phyloP scores from a whole-genome alignment of 2,113 vertebrate species.

The Myiopsitta monachus region DNA sequence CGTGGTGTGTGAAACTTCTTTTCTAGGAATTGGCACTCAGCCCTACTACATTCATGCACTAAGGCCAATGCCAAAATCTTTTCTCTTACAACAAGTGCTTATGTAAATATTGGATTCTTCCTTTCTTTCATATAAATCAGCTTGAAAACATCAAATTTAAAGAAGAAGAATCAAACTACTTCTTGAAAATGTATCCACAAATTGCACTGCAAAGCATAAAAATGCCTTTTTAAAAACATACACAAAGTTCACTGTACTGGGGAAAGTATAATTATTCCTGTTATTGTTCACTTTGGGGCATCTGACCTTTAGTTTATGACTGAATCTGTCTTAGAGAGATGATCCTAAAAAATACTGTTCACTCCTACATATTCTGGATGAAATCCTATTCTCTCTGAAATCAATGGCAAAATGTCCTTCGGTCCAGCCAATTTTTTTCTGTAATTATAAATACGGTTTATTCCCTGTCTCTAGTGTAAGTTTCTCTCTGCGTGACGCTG shows the following conservation, averaged over 20 bases:
- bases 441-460: neutral
- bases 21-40: neutral
- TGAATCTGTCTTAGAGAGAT: neutral
- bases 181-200: neutral
- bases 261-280: neutral
- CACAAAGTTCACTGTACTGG: neutral
- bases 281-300: neutral
- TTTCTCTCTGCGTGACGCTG: neutral
- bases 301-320: neutral
- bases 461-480: neutral
- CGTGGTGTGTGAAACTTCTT: neutral
- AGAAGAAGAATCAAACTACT: neutral
- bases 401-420: neutral
- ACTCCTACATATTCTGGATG: neutral
- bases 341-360: neutral
- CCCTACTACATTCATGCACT: neutral
- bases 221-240: neutral
- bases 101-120: neutral
- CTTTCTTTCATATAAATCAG: neutral
- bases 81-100: neutral
- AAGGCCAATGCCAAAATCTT: neutral
- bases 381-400: slow-evolving; percentile 7
- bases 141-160: neutral
- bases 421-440: neutral
- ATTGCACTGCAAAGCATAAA: neutral